These are phyloP conservation scores for Falco cherrug DNA, from an alignment of 2,797 vertebrate genomes.

Conservation along the genomic window DNA sequence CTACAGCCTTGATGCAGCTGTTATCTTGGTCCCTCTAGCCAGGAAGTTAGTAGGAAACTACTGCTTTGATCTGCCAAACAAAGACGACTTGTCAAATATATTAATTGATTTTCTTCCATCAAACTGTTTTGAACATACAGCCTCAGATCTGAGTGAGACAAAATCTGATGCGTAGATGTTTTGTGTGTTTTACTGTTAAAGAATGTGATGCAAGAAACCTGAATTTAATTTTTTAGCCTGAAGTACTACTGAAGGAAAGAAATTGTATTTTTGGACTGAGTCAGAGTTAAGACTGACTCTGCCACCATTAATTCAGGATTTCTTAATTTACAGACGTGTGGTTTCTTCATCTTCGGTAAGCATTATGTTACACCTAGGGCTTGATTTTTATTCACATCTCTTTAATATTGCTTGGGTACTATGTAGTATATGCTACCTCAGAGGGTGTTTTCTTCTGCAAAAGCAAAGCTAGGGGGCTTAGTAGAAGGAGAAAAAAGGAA, in stretches of 20 bases:
- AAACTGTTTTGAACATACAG: neutral
- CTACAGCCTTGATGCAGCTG: neutral
- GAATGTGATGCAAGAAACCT: neutral
- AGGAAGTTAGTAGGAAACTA: neutral
- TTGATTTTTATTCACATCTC: neutral
- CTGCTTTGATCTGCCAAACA: constrained; percentile 23
- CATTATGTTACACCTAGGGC: neutral
- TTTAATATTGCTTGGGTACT: neutral
- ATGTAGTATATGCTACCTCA: neutral
- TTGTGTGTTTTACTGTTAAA: neutral
- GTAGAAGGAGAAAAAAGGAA: neutral
- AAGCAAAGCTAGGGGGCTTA: neutral
- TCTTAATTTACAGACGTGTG: neutral
- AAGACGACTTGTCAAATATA: constrained; percentile 3
- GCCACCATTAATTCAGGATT: neutral
- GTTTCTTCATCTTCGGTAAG: neutral
- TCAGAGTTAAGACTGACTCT: neutral
- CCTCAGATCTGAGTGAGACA: neutral
- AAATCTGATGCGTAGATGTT: neutral
- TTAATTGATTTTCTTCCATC: constrained; percentile 50
- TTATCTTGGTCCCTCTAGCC: neutral
- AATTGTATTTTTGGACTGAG: neutral
- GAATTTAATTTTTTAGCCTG: neutral
- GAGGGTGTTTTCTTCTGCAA: neutral
- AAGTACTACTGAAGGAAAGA: neutral